Percentiles rank a stretch among this genome's conserved stretches.
Evolutionary conservation across 2,113 vertebrate genomes (phyloP).

Genomic region (Alectura lathami): DNA sequence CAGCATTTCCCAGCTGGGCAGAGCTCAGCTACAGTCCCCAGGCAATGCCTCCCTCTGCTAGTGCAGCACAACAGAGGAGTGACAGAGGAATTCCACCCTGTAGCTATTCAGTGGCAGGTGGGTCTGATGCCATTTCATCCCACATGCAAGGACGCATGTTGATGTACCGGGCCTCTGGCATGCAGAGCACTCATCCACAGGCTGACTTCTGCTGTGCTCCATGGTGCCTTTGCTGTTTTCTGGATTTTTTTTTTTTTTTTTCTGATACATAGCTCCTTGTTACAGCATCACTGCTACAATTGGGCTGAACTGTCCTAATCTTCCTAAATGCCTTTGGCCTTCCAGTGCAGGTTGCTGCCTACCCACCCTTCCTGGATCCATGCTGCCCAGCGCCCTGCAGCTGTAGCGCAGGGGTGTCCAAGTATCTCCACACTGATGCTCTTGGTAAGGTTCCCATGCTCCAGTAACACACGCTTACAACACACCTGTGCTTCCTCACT

Average conservation of each 20-base stretch:
- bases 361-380: neutral
- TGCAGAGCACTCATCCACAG: neutral
- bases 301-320: neutral
- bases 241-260: neutral
- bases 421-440: too few species aligned
- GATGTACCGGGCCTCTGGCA: fast-evolving
- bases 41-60: neutral
- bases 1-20: neutral
- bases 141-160: fast-evolving
- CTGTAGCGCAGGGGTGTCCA: too few species aligned
- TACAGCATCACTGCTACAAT: neutral
- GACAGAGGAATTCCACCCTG: fast-evolving
- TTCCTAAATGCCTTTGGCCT: neutral
- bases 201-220: neutral
- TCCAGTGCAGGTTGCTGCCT: neutral
- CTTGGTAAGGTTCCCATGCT: neutral
- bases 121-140: neutral
- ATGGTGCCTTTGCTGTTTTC: neutral
- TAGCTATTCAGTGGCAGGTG: neutral
- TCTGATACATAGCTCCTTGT: neutral
- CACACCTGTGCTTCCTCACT: neutral
- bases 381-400: too few species aligned
- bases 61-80: fast-evolving
- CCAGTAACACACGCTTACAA: neutral
- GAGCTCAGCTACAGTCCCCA: neutral